Evolutionary conservation across 2,797 vertebrate species (phyloP).

Genomic region (Mus caroli): DNA sequence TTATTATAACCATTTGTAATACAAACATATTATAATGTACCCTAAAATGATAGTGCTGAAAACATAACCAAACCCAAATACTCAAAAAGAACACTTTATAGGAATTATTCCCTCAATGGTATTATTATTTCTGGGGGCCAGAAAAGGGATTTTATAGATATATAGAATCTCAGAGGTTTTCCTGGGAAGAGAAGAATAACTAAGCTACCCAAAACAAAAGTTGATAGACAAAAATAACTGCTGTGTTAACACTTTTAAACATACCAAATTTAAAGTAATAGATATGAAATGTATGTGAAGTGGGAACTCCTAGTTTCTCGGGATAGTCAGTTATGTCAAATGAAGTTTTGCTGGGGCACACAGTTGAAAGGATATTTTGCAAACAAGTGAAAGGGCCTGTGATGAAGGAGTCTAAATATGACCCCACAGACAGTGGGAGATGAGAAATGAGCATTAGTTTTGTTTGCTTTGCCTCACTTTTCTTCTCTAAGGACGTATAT

Average conservation of each 20-base stretch:
- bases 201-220: conserved; percentile 35
- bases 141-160: neutral
- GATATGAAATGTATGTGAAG: neutral
- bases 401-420: neutral
- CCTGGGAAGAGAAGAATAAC: conserved; percentile 62
- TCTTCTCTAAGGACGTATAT: no score
- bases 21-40: conserved; percentile 63
- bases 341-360: neutral
- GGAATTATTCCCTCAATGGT: neutral
- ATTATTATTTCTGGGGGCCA: neutral
- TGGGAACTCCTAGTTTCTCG: neutral
- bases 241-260: neutral
- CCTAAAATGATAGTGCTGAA: conserved; percentile 64
- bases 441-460: no score
- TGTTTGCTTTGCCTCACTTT: no score
- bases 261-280: neutral
- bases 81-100: conserved; percentile 67
- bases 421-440: neutral
- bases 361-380: neutral
- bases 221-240: neutral
- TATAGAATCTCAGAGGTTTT: conserved; percentile 60
- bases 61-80: neutral
- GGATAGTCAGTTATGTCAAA: neutral
- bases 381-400: no score
- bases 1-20: conserved; percentile 77